These are phyloP conservation scores for Podocnemis expansa DNA, from an alignment of 2,113 vertebrate genomes.

Conservation along the genomic window DNA sequence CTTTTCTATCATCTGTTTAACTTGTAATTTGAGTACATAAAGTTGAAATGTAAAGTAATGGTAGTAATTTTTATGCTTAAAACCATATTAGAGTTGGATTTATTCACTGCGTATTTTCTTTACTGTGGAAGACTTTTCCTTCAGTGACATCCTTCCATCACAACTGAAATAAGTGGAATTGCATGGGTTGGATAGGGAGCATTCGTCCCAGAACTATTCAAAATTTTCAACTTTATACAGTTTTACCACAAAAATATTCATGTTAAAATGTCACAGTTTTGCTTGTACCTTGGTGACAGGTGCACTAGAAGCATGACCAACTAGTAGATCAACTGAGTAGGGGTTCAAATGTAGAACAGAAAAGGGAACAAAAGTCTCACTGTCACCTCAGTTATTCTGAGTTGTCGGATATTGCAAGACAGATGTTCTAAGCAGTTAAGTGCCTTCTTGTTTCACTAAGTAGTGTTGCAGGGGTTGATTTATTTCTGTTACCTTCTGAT, in stretches of 20 bases:
- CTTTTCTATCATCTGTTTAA: not conserved
- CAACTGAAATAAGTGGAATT: not conserved
- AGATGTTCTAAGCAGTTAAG: not conserved
- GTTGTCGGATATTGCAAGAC: not conserved
- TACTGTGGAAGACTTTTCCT: not conserved
- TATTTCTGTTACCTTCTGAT: not conserved
- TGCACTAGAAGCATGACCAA: accelerated
- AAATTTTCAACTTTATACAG: not conserved
- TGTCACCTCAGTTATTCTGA: not conserved
- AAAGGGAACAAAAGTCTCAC: not conserved
- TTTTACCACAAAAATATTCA: not conserved
- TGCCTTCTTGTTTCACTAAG: not conserved
- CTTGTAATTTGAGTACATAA: constrained; percentile 27
- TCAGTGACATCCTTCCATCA: not conserved
- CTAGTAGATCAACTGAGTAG: not conserved
- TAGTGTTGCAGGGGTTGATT: not conserved
- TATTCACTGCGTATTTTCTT: not conserved
- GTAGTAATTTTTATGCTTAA: not conserved
- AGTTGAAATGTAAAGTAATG: not conserved
- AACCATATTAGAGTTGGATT: not conserved
- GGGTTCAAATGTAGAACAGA: not conserved
- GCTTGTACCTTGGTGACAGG: not conserved
- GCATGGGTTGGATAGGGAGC: not conserved
- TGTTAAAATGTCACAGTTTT: not conserved
- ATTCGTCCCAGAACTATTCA: not conserved